These are phyloP conservation scores for Saiga tatarica DNA, from an alignment of 2,113 vertebrate genomes.

Conservation along the genomic window DNA sequence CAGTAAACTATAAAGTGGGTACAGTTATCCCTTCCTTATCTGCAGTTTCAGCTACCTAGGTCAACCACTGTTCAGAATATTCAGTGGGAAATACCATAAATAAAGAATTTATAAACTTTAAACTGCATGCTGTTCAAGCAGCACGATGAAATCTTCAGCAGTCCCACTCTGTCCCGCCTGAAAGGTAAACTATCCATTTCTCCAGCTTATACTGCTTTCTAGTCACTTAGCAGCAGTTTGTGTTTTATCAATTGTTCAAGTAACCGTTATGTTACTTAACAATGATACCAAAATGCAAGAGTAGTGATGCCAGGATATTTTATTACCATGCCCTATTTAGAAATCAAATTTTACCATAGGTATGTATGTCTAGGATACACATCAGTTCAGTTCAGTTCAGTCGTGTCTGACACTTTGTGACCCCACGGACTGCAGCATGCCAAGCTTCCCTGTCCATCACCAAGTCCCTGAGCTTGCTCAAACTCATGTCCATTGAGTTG, in stretches of 20 bases:
- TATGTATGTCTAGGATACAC: background rate
- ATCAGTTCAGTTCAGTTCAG: background rate
- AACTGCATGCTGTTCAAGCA: background rate
- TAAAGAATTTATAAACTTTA: background rate
- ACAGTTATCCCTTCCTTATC: background rate
- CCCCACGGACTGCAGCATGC: background rate
- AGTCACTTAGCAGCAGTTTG: background rate
- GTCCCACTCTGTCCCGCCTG: background rate
- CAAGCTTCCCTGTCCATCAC: background rate
- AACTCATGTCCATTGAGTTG: background rate
- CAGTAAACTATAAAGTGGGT: background rate
- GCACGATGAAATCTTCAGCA: background rate
- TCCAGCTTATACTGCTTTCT: background rate
- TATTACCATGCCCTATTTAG: background rate
- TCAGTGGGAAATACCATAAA: background rate
- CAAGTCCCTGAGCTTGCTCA: background rate
- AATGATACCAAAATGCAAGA: background rate
- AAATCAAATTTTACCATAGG: background rate
- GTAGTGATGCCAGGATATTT: background rate
- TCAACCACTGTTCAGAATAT: background rate
- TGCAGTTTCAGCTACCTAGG: background rate
- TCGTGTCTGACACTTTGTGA: background rate
- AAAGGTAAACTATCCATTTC: background rate
- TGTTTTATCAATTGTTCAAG: background rate
- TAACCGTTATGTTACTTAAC: background rate